Evolutionary conservation across 1,140 invertebrate species (phyloP).

Genomic region (Amyelois transitella): DNA sequence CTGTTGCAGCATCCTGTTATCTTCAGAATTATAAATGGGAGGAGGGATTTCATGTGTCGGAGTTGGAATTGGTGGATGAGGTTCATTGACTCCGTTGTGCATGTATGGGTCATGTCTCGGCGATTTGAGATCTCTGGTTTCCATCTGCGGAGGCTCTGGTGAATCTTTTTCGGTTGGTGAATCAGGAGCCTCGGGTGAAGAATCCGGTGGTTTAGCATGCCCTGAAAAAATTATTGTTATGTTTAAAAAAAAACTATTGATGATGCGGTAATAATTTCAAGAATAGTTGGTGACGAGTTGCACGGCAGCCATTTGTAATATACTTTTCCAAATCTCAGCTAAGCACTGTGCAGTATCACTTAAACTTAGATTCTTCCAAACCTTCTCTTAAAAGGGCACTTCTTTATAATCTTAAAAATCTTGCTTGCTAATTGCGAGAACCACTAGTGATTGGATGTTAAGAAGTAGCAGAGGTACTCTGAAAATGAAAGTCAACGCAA

Average conservation of each 20-base stretch:
- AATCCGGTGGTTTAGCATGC: slow-evolving; percentile 50
- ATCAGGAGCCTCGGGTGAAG: slow-evolving; percentile 54
- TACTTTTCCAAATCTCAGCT: no score
- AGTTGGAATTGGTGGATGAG: slow-evolving; percentile 25
- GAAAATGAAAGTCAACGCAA: no score
- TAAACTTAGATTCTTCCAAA: no score
- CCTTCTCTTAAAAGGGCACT: no score
- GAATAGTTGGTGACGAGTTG: no score
- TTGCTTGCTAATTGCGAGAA: no score
- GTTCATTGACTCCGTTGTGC: slow-evolving; percentile 41
- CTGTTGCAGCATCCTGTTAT: slow-evolving; percentile 47
- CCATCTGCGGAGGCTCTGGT: slow-evolving; percentile 38
- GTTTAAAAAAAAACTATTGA: neutral
- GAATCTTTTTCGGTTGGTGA: slow-evolving; percentile 53
- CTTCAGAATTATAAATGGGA: slow-evolving; percentile 45
- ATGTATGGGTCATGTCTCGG: slow-evolving; percentile 46
- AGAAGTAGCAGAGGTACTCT: no score
- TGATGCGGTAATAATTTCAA: no score
- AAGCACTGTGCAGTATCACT: no score
- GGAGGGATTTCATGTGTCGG: slow-evolving; percentile 41
- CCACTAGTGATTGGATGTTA: no score
- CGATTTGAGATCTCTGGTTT: slow-evolving; percentile 49
- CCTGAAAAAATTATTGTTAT: slow-evolving; percentile 14
- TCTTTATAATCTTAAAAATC: no score
- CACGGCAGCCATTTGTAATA: no score